These are phyloP conservation scores for Corvus cornix DNA, from an alignment of 2,113 vertebrate genomes.

Conservation along the genomic window DNA sequence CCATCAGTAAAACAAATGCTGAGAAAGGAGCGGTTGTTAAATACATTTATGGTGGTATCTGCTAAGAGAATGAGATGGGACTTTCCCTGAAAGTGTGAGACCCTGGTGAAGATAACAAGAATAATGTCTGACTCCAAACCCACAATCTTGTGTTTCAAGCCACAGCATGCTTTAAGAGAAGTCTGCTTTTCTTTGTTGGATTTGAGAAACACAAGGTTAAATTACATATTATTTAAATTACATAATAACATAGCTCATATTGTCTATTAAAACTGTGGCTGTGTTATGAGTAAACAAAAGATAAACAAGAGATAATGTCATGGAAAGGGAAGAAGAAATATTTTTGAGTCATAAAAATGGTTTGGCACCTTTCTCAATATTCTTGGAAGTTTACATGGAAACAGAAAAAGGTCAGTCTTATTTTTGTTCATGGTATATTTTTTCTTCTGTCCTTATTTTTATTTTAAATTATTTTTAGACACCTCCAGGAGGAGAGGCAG, in stretches of 20 bases:
- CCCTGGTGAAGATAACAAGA: neutral
- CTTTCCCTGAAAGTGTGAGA: neutral
- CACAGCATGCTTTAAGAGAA: neutral
- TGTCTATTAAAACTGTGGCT: neutral
- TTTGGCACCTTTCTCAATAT: neutral
- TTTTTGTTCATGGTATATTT: neutral
- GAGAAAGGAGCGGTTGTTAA: neutral
- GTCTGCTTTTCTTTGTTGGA: neutral
- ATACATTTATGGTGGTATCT: neutral
- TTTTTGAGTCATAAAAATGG: neutral
- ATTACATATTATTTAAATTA: neutral
- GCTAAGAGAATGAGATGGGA: neutral
- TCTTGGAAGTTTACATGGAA: neutral
- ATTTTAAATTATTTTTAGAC: neutral
- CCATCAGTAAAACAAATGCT: neutral
- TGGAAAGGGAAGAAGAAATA: neutral
- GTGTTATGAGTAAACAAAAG: constrained; percentile 10
- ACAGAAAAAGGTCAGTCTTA: neutral
- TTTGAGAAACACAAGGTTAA: neutral
- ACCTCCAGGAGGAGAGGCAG: neutral
- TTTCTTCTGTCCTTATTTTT: neutral
- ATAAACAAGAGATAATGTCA: neutral
- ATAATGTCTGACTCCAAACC: neutral
- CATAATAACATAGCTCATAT: neutral
- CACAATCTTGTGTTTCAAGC: neutral